Conservation (phyloP, 2,888 invertebrate species). For the Neoitamus cyanurus region DNA sequence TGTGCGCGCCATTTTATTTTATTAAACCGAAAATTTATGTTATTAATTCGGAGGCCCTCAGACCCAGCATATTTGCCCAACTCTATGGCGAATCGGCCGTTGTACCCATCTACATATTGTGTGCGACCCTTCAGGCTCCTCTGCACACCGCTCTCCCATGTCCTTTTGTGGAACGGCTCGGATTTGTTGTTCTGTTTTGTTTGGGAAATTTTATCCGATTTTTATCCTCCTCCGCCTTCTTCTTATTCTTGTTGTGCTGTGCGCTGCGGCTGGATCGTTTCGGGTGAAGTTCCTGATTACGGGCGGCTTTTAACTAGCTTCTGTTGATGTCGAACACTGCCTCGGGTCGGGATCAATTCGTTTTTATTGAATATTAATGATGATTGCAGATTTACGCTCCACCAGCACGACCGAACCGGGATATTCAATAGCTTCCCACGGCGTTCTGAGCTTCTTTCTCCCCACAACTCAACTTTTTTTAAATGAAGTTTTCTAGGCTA, state of each 20-base stretch:
- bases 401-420: background rate
- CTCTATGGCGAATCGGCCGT: background rate
- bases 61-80: background rate
- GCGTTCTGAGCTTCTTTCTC: background rate
- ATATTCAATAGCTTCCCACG: slow-evolving; percentile 3
- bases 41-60: slow-evolving; percentile 41
- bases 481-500: background rate
- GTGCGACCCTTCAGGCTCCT: background rate
- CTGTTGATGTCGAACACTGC: background rate
- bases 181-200: slow-evolving; percentile 13
- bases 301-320: slow-evolving; percentile 18
- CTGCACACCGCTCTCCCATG: background rate
- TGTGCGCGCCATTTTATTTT: slow-evolving; percentile 42
- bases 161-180: background rate
- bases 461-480: background rate
- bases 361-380: slow-evolving; percentile 39
- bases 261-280: background rate
- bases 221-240: background rate
- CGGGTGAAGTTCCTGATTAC: slow-evolving; percentile 19
- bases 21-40: slow-evolving; percentile 49
- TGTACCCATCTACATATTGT: slow-evolving; percentile 5
- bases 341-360: slow-evolving; percentile 11
- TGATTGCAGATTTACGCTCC: slow-evolving; percentile 35
- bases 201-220: slow-evolving; percentile 25
- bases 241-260: background rate